Evolutionary conservation across 2,888 invertebrate species (phyloP).

Genomic region (Orchestes rusci): DNA sequence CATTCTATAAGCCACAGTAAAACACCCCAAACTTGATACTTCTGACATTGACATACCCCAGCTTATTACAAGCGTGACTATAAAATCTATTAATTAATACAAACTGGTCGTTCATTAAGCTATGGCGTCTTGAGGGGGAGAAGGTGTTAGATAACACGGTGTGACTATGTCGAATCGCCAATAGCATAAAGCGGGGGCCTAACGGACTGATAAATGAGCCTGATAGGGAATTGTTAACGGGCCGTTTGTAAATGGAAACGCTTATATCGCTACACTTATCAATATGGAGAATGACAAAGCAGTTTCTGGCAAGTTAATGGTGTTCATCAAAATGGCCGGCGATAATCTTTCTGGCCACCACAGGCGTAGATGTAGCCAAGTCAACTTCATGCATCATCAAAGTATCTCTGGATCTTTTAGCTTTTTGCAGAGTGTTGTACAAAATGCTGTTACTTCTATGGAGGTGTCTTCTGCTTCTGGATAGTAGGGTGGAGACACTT

Average conservation of each 20-base stretch:
- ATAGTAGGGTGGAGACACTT: conserved; percentile 2
- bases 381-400: conserved; percentile 22
- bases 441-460: conserved; percentile 14
- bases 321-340: neutral
- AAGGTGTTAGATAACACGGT: conserved; percentile 40
- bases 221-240: conserved; percentile 26
- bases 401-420: conserved; percentile 6
- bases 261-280: conserved; percentile 24
- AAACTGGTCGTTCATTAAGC: conserved; percentile 19
- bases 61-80: conserved; percentile 11
- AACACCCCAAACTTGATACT: neutral
- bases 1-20: too few species aligned
- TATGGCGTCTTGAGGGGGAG: conserved; percentile 26
- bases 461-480: conserved; percentile 1
- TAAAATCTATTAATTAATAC: conserved; percentile 20
- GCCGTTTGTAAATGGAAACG: conserved; percentile 25
- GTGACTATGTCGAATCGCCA: conserved; percentile 41
- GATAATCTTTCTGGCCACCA: conserved; percentile 17
- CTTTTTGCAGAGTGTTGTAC: conserved; percentile 10
- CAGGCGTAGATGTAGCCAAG: conserved; percentile 26
- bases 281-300: conserved; percentile 28
- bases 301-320: conserved; percentile 16
- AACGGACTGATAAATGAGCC: conserved; percentile 29
- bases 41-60: neutral
- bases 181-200: conserved; percentile 38